Evolutionary conservation across 2,797 vertebrate species (phyloP).

Genomic region (Gadopsis bispinosus): DNA sequence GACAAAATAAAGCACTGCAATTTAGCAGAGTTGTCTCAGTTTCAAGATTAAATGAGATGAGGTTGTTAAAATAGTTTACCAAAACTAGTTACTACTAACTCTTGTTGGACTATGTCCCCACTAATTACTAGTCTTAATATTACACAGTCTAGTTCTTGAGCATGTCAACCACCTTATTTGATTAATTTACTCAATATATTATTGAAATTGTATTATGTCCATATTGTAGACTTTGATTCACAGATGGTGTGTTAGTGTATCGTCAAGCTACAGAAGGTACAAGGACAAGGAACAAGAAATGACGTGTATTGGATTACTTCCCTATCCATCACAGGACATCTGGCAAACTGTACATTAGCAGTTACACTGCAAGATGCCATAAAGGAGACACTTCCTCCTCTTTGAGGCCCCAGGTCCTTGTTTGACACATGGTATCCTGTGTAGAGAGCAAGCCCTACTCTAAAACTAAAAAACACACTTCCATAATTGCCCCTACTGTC

Average conservation of each 20-base stretch:
- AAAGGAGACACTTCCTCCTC: conserved; percentile 72
- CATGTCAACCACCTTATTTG: neutral
- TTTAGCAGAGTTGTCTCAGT: neutral
- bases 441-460: conserved; percentile 36
- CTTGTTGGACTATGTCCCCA: neutral
- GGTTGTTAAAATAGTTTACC: neutral
- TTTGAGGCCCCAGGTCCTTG: conserved; percentile 56
- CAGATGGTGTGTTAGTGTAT: conserved; percentile 6
- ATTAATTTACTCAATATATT: neutral
- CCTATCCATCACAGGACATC: conserved; percentile 59
- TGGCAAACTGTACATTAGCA: conserved; percentile 58
- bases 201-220: neutral
- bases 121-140: neutral
- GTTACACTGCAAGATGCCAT: conserved; percentile 61
- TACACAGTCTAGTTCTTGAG: conserved; percentile 7
- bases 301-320: conserved; percentile 41
- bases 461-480: conserved; percentile 66
- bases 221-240: conserved; percentile 7
- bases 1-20: neutral
- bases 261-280: conserved; percentile 21
- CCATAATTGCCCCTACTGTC: conserved; percentile 46
- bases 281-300: conserved; percentile 48
- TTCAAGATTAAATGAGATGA: neutral
- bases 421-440: conserved; percentile 73
- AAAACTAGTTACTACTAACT: neutral